phyloP scores from a whole-genome alignment of 2,797 vertebrate genomes.

The Morus bassanus region DNA sequence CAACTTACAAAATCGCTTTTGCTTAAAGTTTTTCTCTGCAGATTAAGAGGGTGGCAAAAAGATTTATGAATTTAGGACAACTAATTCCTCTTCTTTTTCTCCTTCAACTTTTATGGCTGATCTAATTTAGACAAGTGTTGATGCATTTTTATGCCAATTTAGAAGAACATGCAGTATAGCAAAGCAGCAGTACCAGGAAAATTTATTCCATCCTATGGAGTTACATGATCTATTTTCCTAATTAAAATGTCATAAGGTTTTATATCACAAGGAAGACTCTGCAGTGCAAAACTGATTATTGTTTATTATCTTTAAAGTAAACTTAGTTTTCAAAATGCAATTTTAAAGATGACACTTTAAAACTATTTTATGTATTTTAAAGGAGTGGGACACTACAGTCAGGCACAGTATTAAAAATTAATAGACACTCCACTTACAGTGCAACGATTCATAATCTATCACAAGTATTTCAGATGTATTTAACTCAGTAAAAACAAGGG shows the following conservation, averaged over 20 bases:
- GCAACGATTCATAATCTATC: background rate
- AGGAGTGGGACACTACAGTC: background rate
- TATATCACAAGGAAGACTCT: conserved; percentile 28
- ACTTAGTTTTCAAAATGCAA: background rate
- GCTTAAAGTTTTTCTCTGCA: background rate
- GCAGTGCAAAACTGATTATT: conserved; percentile 24
- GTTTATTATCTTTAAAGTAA: conserved; percentile 36
- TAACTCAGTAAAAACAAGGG: conserved; percentile 2
- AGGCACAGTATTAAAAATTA: background rate
- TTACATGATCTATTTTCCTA: conserved; percentile 49
- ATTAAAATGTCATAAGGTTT: conserved; percentile 56
- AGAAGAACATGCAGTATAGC: conserved; percentile 7
- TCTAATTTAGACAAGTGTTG: conserved; percentile 44
- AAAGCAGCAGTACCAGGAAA: conserved; percentile 33
- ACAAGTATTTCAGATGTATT: conserved; percentile 1
- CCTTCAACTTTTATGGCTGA: conserved; percentile 17
- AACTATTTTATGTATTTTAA: background rate
- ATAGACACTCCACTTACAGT: background rate
- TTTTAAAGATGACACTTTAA: conserved; percentile 8
- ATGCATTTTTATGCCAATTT: conserved; percentile 46
- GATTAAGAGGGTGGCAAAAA: background rate
- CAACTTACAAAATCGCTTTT: background rate
- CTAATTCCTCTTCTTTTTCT: background rate
- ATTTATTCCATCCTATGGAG: conserved; percentile 3
- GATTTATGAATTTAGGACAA: background rate